Evolutionary conservation across 2,113 vertebrate species (phyloP).

Genomic region (Archilochus colubris): DNA sequence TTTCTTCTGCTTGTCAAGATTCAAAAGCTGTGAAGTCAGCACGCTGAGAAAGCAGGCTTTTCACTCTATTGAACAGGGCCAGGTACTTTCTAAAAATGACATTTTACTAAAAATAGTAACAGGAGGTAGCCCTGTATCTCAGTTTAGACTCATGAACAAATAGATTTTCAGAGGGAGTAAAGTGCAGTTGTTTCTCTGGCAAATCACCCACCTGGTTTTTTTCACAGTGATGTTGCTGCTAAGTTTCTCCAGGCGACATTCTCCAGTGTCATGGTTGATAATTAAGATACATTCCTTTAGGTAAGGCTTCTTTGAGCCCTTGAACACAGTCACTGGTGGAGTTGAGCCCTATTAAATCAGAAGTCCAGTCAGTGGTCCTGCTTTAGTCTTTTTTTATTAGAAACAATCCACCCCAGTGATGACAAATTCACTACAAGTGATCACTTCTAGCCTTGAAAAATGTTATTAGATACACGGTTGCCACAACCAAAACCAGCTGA

Average conservation of each 20-base stretch:
- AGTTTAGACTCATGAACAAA: background rate
- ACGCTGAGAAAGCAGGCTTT: background rate
- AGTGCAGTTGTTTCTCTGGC: background rate
- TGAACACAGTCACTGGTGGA: conserved; percentile 95
- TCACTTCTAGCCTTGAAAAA: background rate
- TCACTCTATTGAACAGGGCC: background rate
- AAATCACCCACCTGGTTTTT: conserved; percentile 89
- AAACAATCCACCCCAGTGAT: background rate
- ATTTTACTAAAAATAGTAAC: background rate
- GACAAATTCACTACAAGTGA: background rate
- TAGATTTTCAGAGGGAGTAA: background rate
- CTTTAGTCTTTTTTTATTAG: background rate
- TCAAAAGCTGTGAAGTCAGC: background rate
- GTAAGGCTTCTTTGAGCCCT: conserved; percentile 96
- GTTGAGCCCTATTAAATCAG: conserved; percentile 88
- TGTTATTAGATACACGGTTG: background rate
- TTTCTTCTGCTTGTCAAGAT: background rate
- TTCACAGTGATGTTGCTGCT: conserved; percentile 98
- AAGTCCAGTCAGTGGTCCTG: conserved; percentile 49
- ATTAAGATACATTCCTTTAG: conserved; percentile 98
- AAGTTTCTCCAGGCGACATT: conserved; percentile 97
- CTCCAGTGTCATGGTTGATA: conserved; percentile 97
- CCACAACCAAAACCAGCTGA: background rate
- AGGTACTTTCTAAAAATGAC: background rate
- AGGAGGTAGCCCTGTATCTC: background rate